Conservation (phyloP, 2,113 vertebrate species). For the Paramormyrops kingsleyae region DNA sequence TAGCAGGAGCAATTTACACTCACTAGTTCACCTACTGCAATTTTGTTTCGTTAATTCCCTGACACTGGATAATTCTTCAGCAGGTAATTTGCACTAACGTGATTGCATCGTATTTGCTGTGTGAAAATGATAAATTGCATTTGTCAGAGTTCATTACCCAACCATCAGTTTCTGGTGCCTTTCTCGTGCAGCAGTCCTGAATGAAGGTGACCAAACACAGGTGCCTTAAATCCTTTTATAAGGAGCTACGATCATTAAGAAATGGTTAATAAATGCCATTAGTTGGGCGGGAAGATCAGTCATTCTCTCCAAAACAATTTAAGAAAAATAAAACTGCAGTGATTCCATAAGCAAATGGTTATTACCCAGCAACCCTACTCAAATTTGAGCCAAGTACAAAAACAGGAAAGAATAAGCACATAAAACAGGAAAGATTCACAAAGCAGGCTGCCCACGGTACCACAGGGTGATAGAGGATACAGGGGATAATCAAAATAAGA, state of each 20-base stretch:
- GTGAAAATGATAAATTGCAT: conserved; percentile 1
- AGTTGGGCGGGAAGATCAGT: neutral
- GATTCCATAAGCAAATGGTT: neutral
- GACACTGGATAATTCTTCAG: neutral
- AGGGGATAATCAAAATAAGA: neutral
- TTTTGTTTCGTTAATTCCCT: neutral
- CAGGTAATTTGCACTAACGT: conserved; percentile 2
- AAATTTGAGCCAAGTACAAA: neutral
- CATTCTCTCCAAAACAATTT: neutral
- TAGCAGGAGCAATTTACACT: neutral
- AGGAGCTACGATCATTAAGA: neutral
- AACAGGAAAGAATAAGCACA: neutral
- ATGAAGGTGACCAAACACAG: neutral
- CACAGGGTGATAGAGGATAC: neutral
- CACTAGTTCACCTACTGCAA: neutral
- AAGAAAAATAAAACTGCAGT: neutral
- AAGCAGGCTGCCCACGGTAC: neutral
- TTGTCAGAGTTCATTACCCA: neutral
- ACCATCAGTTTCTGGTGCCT: neutral
- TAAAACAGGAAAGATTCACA: neutral
- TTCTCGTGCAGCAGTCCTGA: neutral
- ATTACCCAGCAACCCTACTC: neutral
- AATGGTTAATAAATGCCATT: neutral
- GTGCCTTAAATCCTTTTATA: neutral
- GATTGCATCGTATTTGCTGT: neutral